phyloP scores from a whole-genome alignment of 2,113 vertebrate genomes.

The Sminthopsis crassicaudata region DNA sequence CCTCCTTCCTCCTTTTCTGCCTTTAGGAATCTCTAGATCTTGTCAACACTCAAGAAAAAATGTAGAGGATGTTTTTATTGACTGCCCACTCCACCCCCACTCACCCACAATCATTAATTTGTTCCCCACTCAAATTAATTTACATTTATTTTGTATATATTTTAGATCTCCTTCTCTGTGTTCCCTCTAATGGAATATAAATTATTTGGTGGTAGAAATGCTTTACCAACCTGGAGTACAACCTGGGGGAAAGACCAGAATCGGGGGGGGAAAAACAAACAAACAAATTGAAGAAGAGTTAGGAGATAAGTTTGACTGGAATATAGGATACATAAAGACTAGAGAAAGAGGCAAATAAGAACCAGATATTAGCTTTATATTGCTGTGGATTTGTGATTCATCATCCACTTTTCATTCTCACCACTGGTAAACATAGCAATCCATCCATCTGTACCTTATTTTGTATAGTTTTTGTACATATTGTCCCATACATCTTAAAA shows the following conservation, averaged over 20 bases:
- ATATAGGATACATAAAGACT: not conserved
- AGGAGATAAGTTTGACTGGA: not conserved
- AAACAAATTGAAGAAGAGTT: not conserved
- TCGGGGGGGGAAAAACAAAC: not conserved
- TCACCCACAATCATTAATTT: not conserved
- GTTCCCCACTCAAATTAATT: not conserved
- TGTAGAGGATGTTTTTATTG: not conserved
- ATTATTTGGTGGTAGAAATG: not conserved
- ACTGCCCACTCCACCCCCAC: not conserved
- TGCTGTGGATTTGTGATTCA: not conserved
- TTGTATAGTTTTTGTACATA: not conserved
- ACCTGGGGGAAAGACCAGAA: not conserved
- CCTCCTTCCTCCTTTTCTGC: not conserved
- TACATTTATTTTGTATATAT: not conserved
- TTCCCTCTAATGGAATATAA: not conserved
- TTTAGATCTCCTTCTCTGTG: not conserved
- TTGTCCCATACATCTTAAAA: not conserved
- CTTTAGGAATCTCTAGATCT: not conserved
- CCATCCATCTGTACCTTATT: not conserved
- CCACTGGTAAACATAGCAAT: not conserved
- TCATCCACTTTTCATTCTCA: not conserved
- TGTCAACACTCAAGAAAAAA: not conserved
- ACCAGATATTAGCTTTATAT: not conserved
- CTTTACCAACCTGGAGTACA: not conserved
- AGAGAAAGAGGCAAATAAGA: not conserved